Conservation (phyloP, 2,888 invertebrate genomes). For the Drosophila buzzatii region DNA sequence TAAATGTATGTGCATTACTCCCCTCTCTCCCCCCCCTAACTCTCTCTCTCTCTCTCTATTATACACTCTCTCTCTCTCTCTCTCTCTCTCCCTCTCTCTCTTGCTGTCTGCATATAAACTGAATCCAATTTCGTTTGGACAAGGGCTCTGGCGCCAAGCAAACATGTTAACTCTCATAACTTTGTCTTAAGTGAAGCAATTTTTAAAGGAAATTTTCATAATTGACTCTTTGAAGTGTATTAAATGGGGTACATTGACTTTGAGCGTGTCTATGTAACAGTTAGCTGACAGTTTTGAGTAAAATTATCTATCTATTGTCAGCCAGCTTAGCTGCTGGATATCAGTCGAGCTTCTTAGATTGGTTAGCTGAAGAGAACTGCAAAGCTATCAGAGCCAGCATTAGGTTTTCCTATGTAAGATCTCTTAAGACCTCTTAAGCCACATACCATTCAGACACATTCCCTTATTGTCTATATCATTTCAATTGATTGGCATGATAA, state of each 20-base stretch:
- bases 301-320: not conserved
- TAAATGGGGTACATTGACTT: not conserved
- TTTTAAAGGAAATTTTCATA: not conserved
- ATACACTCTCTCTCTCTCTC: not conserved
- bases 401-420: not conserved
- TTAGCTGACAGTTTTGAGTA: too few relatives aligned
- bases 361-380: too few relatives aligned
- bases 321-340: too few relatives aligned
- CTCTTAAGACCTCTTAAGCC: too few relatives aligned
- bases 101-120: not conserved
- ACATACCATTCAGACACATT: too few relatives aligned
- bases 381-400: too few relatives aligned
- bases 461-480: too few relatives aligned
- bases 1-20: not conserved
- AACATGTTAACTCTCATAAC: conserved; percentile 1
- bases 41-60: too few relatives aligned
- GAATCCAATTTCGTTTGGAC: not conserved
- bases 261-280: not conserved
- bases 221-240: too few relatives aligned
- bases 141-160: not conserved
- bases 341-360: too few relatives aligned
- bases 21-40: too few relatives aligned
- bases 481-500: too few relatives aligned
- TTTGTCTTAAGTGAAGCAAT: not conserved
- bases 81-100: not conserved